Evolutionary conservation across 1,140 invertebrate species (phyloP), one percentile per base, ranked within the genome.

Genomic region (Vanessa tameamea): DNA sequence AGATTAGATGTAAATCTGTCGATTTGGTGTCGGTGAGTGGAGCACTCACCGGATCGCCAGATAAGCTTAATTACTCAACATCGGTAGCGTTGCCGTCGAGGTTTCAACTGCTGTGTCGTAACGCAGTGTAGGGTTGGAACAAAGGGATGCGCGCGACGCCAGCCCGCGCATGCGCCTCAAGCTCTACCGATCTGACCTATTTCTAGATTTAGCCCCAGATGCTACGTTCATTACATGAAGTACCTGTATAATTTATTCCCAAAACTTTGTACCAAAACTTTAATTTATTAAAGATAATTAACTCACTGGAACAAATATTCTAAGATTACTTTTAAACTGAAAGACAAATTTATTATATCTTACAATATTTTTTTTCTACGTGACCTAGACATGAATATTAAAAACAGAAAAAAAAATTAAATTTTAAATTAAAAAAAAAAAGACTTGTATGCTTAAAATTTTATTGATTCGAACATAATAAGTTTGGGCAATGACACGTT

Each of bases 11-110:
- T 47, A 51, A 70, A 16, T 50, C 50, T 47, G 48, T 63, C 70
- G 63, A 61, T n/a, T 50, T n/a, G 47, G 12, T 26, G n/a, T 64
- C 67, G 53, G 70, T 76, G 71, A 71, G 70, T 75, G 74, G 20
- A 64, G 74, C 79, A 90, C 89, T 91, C 85, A 91, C 89, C 88
- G 80, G 77, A 43, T 70, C 59, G 48, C 51, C 63, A 47, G 61
- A 47, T 53, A 47, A 53, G 72, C 71, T 53, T 73, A 75, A 73
- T 74, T 76, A 73, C 73, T 76, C 59, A 63, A 75, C 73, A 78
- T 74, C 47, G 55, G 72, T 59, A 64, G 65, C 75, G 68, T 50
- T 72, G 76, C 72, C 72, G 74, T 71, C 70, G 75, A 78, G 73
- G 78, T 75, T 75, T 79, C 79, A 71, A 71, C 72, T 83, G 81